Percentiles rank a stretch among this genome's conserved stretches.
Conservation (phyloP, 2,888 invertebrate genomes). For the Platycheirus albimanus region DNA sequence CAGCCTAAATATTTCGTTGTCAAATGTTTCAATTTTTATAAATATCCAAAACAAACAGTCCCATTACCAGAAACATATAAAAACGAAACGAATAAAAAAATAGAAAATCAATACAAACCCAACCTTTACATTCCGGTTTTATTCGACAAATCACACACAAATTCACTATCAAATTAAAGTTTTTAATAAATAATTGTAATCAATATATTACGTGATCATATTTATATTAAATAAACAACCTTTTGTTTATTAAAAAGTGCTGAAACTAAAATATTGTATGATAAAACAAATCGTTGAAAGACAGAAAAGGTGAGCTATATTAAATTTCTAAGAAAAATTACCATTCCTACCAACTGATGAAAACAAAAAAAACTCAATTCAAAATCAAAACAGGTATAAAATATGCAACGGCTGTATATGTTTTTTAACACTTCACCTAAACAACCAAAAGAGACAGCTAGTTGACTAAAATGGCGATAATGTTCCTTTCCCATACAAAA, state of each 20-base stretch:
- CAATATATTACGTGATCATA: no score
- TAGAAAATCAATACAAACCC: no score
- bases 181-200: no score
- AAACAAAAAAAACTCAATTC: constrained; percentile 18
- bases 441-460: constrained; percentile 35
- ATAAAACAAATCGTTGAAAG: constrained; percentile 47
- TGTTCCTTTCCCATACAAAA: constrained; percentile 41
- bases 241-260: no score
- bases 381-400: constrained; percentile 31
- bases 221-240: no score
- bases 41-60: constrained; percentile 29
- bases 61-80: neutral
- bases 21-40: neutral
- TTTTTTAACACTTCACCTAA: neutral
- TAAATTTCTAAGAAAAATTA: neutral
- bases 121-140: no score
- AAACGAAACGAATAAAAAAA: constrained; percentile 27
- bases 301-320: constrained; percentile 52
- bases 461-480: constrained; percentile 7
- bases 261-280: no score
- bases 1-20: neutral
- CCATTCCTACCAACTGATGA: constrained; percentile 16
- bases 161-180: no score
- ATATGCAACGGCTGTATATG: neutral
- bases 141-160: no score